These are phyloP conservation scores for Ypsolopha sequella DNA, from an alignment of 2,888 invertebrate genomes.

Conservation along the genomic window DNA sequence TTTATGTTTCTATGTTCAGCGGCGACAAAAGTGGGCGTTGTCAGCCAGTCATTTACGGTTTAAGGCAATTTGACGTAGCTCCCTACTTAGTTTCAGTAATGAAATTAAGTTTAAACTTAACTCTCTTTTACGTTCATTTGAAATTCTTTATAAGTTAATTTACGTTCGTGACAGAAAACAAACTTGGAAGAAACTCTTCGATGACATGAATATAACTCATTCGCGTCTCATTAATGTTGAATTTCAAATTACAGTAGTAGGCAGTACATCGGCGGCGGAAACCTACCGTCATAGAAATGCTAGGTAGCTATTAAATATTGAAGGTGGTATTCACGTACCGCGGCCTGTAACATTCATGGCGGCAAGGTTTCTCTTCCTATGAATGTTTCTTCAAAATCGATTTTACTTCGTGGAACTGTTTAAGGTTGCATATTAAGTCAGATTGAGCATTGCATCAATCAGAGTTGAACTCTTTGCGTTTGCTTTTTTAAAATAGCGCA, in stretches of 20 bases:
- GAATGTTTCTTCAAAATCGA: slow-evolving; percentile 45
- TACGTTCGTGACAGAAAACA: slow-evolving; percentile 1
- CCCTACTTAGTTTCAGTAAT: no score
- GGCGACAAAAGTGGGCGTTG: no score
- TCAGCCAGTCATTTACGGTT: no score
- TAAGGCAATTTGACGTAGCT: no score
- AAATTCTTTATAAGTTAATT: neutral
- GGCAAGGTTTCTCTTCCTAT: slow-evolving; percentile 3
- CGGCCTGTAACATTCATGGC: slow-evolving; percentile 44
- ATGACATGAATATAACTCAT: slow-evolving; percentile 3
- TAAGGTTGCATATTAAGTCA: no score
- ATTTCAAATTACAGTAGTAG: slow-evolving; percentile 32
- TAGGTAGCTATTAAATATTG: slow-evolving; percentile 57
- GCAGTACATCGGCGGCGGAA: slow-evolving; percentile 13
- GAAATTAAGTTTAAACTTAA: no score
- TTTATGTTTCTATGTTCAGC: no score
- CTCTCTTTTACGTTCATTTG: no score
- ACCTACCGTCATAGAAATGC: slow-evolving; percentile 46
- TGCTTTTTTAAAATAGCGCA: no score
- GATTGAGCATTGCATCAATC: no score
- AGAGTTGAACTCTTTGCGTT: no score
- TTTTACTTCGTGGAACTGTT: slow-evolving; percentile 9
- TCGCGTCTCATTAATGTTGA: slow-evolving; percentile 27
- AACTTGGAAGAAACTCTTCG: slow-evolving; percentile 2
- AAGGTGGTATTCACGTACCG: slow-evolving; percentile 28